Evolutionary conservation across 2,113 vertebrate species (phyloP).

Genomic region (Grammatotria lemairii): DNA sequence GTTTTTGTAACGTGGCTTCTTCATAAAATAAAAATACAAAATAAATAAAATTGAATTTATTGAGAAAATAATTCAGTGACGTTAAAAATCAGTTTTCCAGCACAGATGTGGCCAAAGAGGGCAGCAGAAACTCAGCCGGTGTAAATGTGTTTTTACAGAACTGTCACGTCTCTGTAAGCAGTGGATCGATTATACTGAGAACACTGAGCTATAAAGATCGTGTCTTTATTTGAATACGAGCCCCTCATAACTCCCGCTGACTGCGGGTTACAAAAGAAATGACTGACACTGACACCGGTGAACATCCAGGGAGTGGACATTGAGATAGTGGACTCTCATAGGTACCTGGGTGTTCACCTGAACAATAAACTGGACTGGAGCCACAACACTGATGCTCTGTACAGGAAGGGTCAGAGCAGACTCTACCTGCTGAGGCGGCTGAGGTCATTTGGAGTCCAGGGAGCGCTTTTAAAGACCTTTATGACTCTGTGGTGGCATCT

Average conservation of each 20-base stretch:
- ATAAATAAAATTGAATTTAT: rapidly evolving
- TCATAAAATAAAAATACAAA: background rate
- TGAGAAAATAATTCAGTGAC: background rate
- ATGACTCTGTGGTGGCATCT: too few relatives aligned
- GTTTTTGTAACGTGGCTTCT: rapidly evolving
- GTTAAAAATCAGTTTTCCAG: background rate
- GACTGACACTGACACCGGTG: too few relatives aligned
- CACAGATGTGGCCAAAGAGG: background rate
- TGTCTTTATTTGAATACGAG: background rate
- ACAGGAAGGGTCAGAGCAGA: too few relatives aligned
- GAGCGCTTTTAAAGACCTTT: too few relatives aligned
- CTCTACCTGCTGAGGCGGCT: too few relatives aligned
- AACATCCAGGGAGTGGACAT: too few relatives aligned
- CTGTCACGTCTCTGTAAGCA: background rate
- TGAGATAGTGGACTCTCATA: too few relatives aligned
- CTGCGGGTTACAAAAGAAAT: background rate
- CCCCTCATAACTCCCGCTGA: background rate
- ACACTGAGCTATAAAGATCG: background rate
- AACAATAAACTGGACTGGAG: too few relatives aligned
- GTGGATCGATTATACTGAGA: background rate
- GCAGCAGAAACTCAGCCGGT: background rate
- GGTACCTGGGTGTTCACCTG: too few relatives aligned
- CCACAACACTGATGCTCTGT: too few relatives aligned
- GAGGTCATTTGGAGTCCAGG: too few relatives aligned
- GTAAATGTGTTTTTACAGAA: background rate